Evolutionary conservation across 2,888 invertebrate genomes (phyloP), one percentile per base, ranked within the genome.

Genomic region (Nebria brevicollis): DNA sequence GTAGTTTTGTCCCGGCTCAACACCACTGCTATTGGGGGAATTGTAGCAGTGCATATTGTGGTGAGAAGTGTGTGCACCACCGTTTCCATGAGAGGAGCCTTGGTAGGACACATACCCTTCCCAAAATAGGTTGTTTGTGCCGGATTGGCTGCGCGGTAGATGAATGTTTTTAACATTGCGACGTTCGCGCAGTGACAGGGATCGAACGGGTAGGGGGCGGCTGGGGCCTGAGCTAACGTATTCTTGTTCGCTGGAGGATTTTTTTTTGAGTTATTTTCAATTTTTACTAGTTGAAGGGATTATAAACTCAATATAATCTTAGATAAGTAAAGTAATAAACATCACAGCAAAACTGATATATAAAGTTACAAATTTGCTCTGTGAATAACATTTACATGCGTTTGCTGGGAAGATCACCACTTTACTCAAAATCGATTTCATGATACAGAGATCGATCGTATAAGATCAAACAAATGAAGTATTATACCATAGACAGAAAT

Each of bases 171-270:
- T 91, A 83, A 90, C 89, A 85, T 91, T 90, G 83, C 92, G 93
- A 84, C 95, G 91, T 88, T 96, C 96, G 78, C 96, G 91, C 86
- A 96, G 90, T 26, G 96, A 96, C 93, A 96, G 93, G 81, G 96
- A 96, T 72, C 96, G 91, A 87, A 94, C 93, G 3, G 95, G 95
- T 85, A 92, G 89, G 70, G 91, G 90, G 70, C 93, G 88, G 0
- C 89, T 85, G 25, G 76, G 68, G 34, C 26, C 64, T 13, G 76
- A 54, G 66, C 66, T 81, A 11, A 80, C 54, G 73, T 65, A 81
- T 42, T 76, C 81, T 81, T 81, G 81, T 5, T 72, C 81, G 72
- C 81, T 72, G 34, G 41, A 80, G 20, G 20, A 20, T 20, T 20
- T 20, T n/a, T n/a, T 20, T 20, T 20, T 20, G 20, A 20, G 20